Conservation (phyloP, 2,888 invertebrate genomes). For the Phlogophora meticulosa region DNA sequence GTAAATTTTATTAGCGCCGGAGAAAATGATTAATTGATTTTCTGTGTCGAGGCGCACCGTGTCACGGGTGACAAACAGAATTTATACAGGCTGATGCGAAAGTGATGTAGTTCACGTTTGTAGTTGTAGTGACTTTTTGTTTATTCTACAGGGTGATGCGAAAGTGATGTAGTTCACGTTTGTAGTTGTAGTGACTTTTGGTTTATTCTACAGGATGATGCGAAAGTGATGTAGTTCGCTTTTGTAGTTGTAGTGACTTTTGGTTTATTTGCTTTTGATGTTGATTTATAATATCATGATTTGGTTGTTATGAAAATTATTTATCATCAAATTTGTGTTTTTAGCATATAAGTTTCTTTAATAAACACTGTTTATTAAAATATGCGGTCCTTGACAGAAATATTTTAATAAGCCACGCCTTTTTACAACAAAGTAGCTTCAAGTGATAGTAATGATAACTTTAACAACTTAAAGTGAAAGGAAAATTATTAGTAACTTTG, state of each 20-base stretch:
- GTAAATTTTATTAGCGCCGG: constrained; percentile 77
- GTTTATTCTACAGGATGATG: constrained; percentile 65
- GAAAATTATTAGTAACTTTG: not conserved
- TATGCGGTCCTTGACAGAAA: not conserved
- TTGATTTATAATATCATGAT: not conserved
- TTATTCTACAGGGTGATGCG: constrained; percentile 66
- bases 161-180: constrained; percentile 48
- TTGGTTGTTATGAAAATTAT: not conserved
- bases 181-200: not conserved
- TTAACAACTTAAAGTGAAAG: constrained; percentile 3
- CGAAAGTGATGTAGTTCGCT: constrained; percentile 47
- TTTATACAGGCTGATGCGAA: constrained; percentile 67
- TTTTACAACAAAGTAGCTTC: not conserved
- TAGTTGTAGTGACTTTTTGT: not conserved
- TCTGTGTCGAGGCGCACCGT: constrained; percentile 66
- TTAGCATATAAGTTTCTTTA: not conserved
- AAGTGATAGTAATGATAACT: not conserved
- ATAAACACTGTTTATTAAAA: constrained; percentile 1
- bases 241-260: not conserved
- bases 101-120: constrained; percentile 43
- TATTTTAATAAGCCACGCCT: not conserved
- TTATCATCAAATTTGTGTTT: not conserved
- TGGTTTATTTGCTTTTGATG: constrained; percentile 1
- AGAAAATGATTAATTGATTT: constrained; percentile 78
- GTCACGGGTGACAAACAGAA: constrained; percentile 73